Base-by-base conservation (phyloP, 2,888 invertebrate genomes). In the Incurvaria masculella region DNA sequence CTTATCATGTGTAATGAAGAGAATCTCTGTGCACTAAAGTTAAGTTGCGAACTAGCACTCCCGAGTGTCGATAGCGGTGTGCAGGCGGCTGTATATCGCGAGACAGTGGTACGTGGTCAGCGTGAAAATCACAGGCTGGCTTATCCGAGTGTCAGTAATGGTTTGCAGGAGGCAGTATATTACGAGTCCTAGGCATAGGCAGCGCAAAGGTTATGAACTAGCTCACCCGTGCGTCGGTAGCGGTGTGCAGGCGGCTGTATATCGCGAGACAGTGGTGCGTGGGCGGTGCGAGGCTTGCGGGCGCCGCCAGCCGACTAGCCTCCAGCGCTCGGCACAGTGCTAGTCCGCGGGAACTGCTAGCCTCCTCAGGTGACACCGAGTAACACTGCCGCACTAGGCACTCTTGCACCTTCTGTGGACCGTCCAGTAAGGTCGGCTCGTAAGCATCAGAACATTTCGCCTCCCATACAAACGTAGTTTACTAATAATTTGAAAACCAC, bases 31-130 rank as follows among this genome's bases (percentile, higher is more conserved):
- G n/a, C n/a, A n/a, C n/a, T n/a, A n/a, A n/a, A n/a, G n/a, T n/a
- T n/a, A n/a, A n/a, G n/a, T n/a, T n/a, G n/a, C n/a, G n/a, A n/a
- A 23, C 23, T 23, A 23, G 4, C 33, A 52, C n/a, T 72, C 73
- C 61, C 71, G 63, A 46, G 55, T 52, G 17, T 56, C 45, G 0
- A 47, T 47, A 23, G 56, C 57, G 44, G 61, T 63, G 2, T 63
- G 42, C 0, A 67, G 53, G 0, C 21, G 52, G 39, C 66, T 68
- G 53, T 74, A 75, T 1, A 78, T 52, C 1, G 68, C 67, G 21
- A 76, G 52, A n/a, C 72, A 72, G 60, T 71, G 65, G 42, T 75
- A 73, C 0, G 76, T 68, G 6, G 71, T 72, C 1, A 74, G 68
- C 4, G 71, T 60, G 2, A 63, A 59, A 0, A 45, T 48, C 0